Evolutionary conservation across 2,113 vertebrate genomes (phyloP).

Genomic region (Peromyscus maniculatus): DNA sequence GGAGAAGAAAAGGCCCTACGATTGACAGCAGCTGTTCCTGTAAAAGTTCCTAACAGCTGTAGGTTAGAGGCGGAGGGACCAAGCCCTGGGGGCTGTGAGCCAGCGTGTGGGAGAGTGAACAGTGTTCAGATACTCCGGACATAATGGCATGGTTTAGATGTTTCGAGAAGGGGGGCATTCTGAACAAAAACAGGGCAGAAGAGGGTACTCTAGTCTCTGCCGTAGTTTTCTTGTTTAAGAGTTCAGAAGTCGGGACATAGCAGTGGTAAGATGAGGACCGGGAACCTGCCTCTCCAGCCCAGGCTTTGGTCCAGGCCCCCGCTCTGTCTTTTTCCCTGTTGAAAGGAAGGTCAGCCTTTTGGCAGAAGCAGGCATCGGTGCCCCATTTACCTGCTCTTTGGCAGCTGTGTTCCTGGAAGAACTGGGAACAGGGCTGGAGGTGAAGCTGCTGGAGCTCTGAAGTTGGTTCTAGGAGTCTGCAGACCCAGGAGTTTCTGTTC

Average conservation of each 20-base stretch:
- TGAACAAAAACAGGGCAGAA: background rate
- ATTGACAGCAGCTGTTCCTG: conserved; percentile 9
- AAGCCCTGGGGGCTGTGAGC: background rate
- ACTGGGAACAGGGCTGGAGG: background rate
- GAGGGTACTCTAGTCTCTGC: background rate
- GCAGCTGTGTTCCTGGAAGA: conserved; percentile 44
- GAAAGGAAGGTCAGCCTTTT: conserved; percentile 65
- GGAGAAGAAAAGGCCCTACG: background rate
- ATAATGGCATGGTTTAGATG: background rate
- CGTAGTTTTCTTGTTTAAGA: background rate
- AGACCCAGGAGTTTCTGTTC: background rate
- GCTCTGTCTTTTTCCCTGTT: conserved; percentile 44
- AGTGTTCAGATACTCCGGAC: background rate
- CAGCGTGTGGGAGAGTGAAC: background rate
- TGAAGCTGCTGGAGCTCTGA: background rate
- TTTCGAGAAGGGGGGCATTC: conserved; percentile 1
- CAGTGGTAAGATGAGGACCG: background rate
- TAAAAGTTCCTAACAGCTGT: conserved; percentile 39
- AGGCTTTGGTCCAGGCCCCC: conserved; percentile 62
- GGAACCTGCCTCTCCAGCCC: background rate
- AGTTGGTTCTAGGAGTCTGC: background rate
- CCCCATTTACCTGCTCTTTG: conserved; percentile 55
- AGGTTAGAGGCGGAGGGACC: background rate
- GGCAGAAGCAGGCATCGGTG: conserved; percentile 52
- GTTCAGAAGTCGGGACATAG: background rate